These are phyloP conservation scores for Cynocephalus volans DNA, from an alignment of 2,113 vertebrate genomes.

Conservation along the genomic window DNA sequence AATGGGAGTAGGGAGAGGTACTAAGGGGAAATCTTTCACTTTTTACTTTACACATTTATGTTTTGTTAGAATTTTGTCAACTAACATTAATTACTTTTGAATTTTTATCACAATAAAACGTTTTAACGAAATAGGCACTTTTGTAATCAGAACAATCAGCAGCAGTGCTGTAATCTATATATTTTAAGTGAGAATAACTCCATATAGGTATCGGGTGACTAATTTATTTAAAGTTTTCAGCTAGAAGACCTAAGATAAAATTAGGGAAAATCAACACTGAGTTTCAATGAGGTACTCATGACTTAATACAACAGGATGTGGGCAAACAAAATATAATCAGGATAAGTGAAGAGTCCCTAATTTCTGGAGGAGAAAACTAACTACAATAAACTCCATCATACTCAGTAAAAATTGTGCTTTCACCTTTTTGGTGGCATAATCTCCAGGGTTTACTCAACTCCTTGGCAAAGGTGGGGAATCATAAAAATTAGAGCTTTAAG, in stretches of 20 bases:
- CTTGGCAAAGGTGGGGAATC: slow-evolving; percentile 27
- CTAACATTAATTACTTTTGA: slow-evolving; percentile 61
- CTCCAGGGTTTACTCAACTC: slow-evolving; percentile 42
- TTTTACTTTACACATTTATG: slow-evolving; percentile 54
- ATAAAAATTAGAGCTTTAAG: slow-evolving; percentile 50
- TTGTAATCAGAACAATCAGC: slow-evolving; percentile 51
- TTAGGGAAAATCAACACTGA: slow-evolving; percentile 28
- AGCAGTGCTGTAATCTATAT: slow-evolving; percentile 49
- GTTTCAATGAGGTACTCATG: slow-evolving; percentile 8
- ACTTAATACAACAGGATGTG: slow-evolving; percentile 46
- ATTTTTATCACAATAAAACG: slow-evolving; percentile 65
- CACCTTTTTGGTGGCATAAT: slow-evolving; percentile 18
- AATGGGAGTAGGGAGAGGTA: neutral
- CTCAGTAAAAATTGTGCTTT: slow-evolving; percentile 31
- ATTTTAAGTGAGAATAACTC: slow-evolving; percentile 63
- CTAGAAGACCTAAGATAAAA: slow-evolving; percentile 59
- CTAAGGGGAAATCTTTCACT: slow-evolving; percentile 43
- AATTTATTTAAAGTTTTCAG: slow-evolving; percentile 52
- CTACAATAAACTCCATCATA: slow-evolving; percentile 27
- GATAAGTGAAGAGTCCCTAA: slow-evolving; percentile 26
- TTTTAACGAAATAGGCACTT: slow-evolving; percentile 70
- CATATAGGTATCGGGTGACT: slow-evolving; percentile 22
- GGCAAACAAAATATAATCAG: slow-evolving; percentile 67
- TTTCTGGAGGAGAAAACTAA: slow-evolving; percentile 57
- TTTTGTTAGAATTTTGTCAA: slow-evolving; percentile 65